Evolutionary conservation across 2,113 vertebrate species (phyloP), one percentile per base, ranked within the genome.

Genomic region (Chaetodon auriga): DNA sequence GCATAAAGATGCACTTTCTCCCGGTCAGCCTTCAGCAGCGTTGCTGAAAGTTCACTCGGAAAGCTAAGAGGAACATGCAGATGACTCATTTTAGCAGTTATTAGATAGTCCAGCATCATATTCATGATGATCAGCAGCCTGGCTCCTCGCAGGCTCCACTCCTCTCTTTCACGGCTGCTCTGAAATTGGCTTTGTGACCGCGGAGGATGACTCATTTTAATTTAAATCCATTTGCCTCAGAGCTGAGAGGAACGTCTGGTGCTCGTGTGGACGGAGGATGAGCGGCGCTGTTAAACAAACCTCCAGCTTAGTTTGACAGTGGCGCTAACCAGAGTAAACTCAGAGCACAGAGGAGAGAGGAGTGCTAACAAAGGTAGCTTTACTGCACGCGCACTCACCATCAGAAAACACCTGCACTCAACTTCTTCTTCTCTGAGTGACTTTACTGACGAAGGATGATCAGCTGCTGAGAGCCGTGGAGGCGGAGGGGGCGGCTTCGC

Each of bases 391-490:
- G 6, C 5, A 30, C 16, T 1, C 5, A 48, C 7, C 16, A 0
- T 54, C 12, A 36, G 18, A 9, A 36, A 68, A 21, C 48, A 21
- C 0, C 9, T 16, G 4, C 18, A 36, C 16, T 11, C 0, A 45
- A 2, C 43, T 11, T 45, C 11, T 30, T 35, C 2, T 7, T 58
- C 23, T 36, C 30, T 7, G 11, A 14, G 25, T 1, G 16, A 21
- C 30, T 21, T 19, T 7, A 35, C 21, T 21, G 30, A 30, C 30
- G 30, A 30, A 30, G 30, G 30, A 58, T 46, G 16, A 94, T 92
- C 35, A 90, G 85, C 87, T 87, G 80, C 82, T 81, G 84, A 68
- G 38, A 46, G 61, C 81, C 87, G 91, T 82, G 84, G 88, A 61
- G 63, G 49, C 48, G 35, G 77, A 71, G 49, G 86, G 84, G 21